Base-by-base conservation (phyloP, 2,888 invertebrate genomes). In the Synanthedon tipuliformis region DNA sequence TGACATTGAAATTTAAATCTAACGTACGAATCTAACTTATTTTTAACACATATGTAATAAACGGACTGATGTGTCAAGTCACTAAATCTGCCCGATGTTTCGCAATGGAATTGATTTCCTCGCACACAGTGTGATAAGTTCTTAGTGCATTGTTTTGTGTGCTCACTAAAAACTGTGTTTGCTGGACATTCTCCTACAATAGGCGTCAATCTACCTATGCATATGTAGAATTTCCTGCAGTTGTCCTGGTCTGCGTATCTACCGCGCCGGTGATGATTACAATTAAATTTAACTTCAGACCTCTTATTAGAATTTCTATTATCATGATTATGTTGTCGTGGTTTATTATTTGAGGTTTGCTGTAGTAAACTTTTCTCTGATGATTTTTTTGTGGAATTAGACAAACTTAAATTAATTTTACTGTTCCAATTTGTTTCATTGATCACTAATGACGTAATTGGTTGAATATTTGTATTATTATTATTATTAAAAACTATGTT, bases 151-250 rank as follows among this genome's bases (percentile, higher is more conserved):
- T 76, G 80, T 57, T 82, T 83, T 55, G 71, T 74, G 40, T 77
- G 64, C 53, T 83, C 79, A 62, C 87, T 87, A 56, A 84, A 88
- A 53, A 87, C 81, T 40, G 85, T 83, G 55, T 77, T 73, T 11
- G 59, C 61, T 16, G 88, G 88, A 58, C 88, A 88, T 52, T 56
- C 62, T 41, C 80, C 76, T 45, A 68, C 55, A 45, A 81, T 62
- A 40, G 81, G 74, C 55, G 70, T 56, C n/a, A 57, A 51, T 53
- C 59, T 69, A 13, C 81, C 80, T 12, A 75, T 65, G 59, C 90
- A 90, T 51, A 82, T 78, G 59, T 89, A 89, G 64, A 88, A 90
- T 62, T 83, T 85, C 51, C 76, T 80, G 56, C 89, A 89, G 60
- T 89, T 76, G 34, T 69, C 61, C 13, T 73, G 75, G 64, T 89